Conservation (phyloP, 2,113 vertebrate genomes). For the Baryphthengus martii region DNA sequence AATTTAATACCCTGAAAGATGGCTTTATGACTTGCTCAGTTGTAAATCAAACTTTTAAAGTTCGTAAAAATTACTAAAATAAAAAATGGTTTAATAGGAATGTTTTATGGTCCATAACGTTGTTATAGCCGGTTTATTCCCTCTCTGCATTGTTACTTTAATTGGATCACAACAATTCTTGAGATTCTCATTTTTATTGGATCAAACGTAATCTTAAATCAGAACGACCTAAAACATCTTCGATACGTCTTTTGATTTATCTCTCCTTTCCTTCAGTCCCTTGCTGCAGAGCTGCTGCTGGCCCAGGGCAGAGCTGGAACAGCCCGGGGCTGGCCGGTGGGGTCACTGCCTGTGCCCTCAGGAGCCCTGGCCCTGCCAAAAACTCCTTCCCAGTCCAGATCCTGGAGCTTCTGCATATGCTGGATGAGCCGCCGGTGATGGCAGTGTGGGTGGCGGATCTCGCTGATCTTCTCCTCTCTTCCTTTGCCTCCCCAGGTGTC, state of each 20-base stretch:
- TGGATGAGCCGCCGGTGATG: background rate
- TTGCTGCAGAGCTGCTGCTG: background rate
- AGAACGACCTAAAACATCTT: conserved; percentile 69
- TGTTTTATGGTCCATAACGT: conserved; percentile 81
- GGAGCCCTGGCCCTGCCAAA: background rate
- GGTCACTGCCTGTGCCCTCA: background rate
- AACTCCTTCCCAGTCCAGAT: background rate
- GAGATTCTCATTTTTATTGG: conserved; percentile 72
- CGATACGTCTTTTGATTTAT: conserved; percentile 56
- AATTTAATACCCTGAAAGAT: conserved; percentile 78
- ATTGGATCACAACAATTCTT: conserved; percentile 78
- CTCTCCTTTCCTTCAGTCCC: background rate
- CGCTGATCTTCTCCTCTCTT: background rate
- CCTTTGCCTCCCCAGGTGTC: conserved; percentile 81
- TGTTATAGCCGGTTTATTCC: conserved; percentile 80
- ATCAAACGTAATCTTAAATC: conserved; percentile 69
- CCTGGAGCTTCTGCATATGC: background rate
- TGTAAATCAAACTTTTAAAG: conserved; percentile 82
- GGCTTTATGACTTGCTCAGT: conserved; percentile 66
- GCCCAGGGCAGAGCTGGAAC: background rate
- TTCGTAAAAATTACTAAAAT: conserved; percentile 83
- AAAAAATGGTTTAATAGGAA: conserved; percentile 84
- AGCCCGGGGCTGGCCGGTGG: background rate
- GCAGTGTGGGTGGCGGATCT: accelerated
- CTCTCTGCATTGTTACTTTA: conserved; percentile 75